Percentiles rank a stretch among this genome's conserved stretches.
Evolutionary conservation across 2,113 vertebrate genomes (phyloP).

Genomic region (Furnarius figulus): DNA sequence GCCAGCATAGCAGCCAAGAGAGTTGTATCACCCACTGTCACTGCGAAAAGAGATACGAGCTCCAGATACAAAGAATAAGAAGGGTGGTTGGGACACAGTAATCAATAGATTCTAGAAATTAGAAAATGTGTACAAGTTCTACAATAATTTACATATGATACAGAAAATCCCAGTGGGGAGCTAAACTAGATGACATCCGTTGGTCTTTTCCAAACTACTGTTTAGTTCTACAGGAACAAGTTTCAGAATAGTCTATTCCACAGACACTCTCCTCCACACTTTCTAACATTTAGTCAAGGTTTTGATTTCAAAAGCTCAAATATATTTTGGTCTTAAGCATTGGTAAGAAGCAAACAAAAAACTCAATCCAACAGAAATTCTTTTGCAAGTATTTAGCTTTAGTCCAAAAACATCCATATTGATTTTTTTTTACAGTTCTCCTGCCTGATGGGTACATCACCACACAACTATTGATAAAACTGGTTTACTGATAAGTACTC

Average conservation of each 20-base stretch:
- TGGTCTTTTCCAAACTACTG: neutral
- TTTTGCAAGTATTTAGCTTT: neutral
- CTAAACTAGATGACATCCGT: neutral
- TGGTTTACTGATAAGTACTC: neutral
- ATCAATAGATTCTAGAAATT: neutral
- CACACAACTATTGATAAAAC: neutral
- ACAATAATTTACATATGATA: neutral
- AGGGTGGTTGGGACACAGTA: neutral
- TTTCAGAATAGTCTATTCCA: neutral
- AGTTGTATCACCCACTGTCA: too few species aligned
- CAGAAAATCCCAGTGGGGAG: neutral
- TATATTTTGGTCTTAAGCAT: neutral
- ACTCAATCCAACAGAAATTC: neutral
- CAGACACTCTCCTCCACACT: neutral
- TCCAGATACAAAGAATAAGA: neutral
- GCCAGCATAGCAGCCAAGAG: fast-evolving
- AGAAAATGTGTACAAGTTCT: neutral
- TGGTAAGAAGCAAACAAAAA: neutral
- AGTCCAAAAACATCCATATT: neutral
- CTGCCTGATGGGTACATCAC: fast-evolving
- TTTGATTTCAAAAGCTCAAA: neutral
- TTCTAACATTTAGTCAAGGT: neutral
- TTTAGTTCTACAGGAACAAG: neutral
- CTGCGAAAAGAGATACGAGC: neutral
- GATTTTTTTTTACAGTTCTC: neutral